Conservation (phyloP, 2,888 invertebrate genomes). For the Mesorhabditis spiculigera region DNA sequence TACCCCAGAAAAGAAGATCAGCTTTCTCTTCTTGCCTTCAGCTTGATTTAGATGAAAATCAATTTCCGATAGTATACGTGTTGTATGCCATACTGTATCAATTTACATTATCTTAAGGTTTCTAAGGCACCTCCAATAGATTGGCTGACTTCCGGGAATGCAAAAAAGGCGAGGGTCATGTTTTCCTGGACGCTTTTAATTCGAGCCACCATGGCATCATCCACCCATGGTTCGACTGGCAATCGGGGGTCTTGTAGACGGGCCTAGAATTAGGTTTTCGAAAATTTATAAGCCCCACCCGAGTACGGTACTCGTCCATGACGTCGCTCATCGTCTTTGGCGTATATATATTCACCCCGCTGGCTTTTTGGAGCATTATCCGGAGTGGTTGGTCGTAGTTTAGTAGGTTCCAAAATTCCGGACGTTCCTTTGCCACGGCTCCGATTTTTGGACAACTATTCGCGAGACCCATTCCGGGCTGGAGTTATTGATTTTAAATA, state of each 20-base stretch:
- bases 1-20: conserved; percentile 2
- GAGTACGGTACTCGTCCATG: not conserved
- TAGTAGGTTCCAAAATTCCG: not conserved
- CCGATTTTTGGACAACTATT: not conserved
- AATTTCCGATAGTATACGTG: not conserved
- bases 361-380: not conserved
- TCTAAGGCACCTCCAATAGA: not conserved
- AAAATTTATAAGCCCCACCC: not conserved
- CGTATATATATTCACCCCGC: not conserved
- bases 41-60: not conserved
- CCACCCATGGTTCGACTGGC: not conserved
- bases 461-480: not conserved
- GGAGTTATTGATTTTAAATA: not conserved
- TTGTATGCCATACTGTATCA: not conserved
- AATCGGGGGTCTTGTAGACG: not conserved
- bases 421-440: not conserved
- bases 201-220: not conserved
- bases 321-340: not conserved
- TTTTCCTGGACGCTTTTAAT: not conserved
- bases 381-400: not conserved
- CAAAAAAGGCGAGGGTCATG: not conserved
- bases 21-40: not conserved
- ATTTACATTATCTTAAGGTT: not conserved
- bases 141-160: not conserved
- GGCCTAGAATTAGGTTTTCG: conserved; percentile 1